These are phyloP conservation scores for Petrosia ficiformis DNA, from an alignment of 37 sponge, comb jelly and placozoan genomes.

Conservation along the genomic window DNA sequence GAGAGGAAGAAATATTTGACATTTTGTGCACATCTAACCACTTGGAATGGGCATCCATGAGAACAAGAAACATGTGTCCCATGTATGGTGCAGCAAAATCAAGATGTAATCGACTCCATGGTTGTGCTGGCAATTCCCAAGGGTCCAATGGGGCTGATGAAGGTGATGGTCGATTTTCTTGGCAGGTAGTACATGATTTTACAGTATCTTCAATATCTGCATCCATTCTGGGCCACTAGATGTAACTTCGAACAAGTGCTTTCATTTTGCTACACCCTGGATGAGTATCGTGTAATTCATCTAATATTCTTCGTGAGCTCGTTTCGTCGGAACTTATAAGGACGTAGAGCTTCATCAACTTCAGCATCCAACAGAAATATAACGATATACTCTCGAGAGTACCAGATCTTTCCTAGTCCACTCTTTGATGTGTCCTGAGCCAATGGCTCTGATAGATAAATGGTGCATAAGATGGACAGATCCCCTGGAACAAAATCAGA, in stretches of 20 bases:
- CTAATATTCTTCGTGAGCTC: too few relatives aligned
- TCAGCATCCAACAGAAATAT: too few relatives aligned
- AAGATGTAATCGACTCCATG: slow-evolving; percentile 9
- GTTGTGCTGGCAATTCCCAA: slow-evolving; percentile 15
- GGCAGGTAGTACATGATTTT: slow-evolving; percentile 6
- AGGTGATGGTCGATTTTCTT: neutral
- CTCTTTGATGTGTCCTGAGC: neutral
- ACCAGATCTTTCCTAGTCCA: slow-evolving; percentile 13
- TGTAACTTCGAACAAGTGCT: neutral
- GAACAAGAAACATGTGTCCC: slow-evolving; percentile 15
- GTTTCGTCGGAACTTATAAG: too few relatives aligned
- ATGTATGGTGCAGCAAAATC: slow-evolving; percentile 17
- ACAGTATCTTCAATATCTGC: slow-evolving; percentile 12
- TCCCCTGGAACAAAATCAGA: too few relatives aligned
- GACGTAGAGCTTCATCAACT: too few relatives aligned
- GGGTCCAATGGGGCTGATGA: slow-evolving; percentile 16
- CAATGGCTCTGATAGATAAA: neutral
- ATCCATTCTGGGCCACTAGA: slow-evolving; percentile 26
- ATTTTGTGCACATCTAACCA: slow-evolving; percentile 11
- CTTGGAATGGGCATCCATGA: slow-evolving; percentile 17
- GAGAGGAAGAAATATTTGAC: slow-evolving; percentile 4
- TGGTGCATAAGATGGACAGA: slow-evolving; percentile 2
- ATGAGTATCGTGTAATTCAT: too few relatives aligned
- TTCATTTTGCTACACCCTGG: neutral
- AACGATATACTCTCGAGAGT: too few relatives aligned